Base-by-base conservation (phyloP, 2,113 vertebrate genomes). In the Bufo bufo region DNA sequence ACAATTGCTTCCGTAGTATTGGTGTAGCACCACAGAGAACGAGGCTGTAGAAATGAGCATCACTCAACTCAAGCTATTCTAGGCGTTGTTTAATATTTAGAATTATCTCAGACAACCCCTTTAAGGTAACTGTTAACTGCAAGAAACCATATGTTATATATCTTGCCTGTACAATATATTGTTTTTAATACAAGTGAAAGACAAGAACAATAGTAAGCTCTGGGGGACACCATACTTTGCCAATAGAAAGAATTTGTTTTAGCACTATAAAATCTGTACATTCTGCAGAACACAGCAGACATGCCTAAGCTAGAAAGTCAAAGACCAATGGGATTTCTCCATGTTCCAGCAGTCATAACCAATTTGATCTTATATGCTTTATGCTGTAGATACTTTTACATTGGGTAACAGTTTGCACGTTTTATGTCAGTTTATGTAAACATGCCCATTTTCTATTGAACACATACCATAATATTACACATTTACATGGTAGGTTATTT, bases 291-390 rank as follows among this genome's bases (percentile, higher is more conserved):
- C 79, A 83, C 79, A n/a, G 52, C 45, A 79, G 77, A 47, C 72
- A 85, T 85, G 84, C 84, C 54, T 63, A 23, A 58, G 47, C 56
- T 77, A 33, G 8, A 50, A 83, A 83, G 56, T 59, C 81, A 71
- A 69, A 74, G 79, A 49, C 52, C 86, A 50, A 49, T 82, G 80
- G 80, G 80, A 88, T 77, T 75, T 72, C n/a, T 77, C 43, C 9
- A 19, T 77, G 71, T 83, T 88, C 45, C n/a, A 81, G 47, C 79
- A 77, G 80, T 88, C 87, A 88, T 43, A 63, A 83, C 59, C 87
- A 88, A 88, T 88, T 88, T 65, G 14, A 65, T 71, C 47, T 65
- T 61, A 88, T 78, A 79, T 77, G 72, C 59, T 85, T 84, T 63
- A 78, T 52, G 58, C 43, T 77, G 12, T 16, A 74, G 54, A 86